Base-by-base conservation (phyloP, 2,113 vertebrate species). In the Turnix velox region DNA sequence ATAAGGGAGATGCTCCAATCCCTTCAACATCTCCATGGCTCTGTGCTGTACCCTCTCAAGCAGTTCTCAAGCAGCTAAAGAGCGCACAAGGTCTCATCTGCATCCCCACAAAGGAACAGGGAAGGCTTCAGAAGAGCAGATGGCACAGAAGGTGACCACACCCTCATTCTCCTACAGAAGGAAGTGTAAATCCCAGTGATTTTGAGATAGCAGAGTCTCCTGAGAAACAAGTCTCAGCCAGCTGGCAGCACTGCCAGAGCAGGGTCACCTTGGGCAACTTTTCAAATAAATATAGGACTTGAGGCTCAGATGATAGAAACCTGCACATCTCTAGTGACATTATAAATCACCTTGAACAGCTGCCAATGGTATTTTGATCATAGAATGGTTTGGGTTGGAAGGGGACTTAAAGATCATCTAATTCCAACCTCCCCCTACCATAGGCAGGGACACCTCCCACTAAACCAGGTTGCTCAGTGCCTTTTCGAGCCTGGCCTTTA, bases 101-200 rank as follows among this genome's bases (percentile, higher is more conserved):
- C 46, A 35, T 4, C 46, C 13, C 48, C 24, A 3, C 57, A 5
- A 19, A 30, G 31, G 24, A 2, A 4, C 7, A 6, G 12, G 23
- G 37, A n/a, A 67, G 49, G 58, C 31, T 80, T 22, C 2, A 1
- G 39, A 43, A 55, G 35, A 22, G 69, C 48, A 43, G 24, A 9
- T 30, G 45, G 37, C 37, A 57, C 9, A 6, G 16, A 7, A 49
- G 52, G 24, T 28, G 31, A 10, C 65, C 62, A 31, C 30, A 22
- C 33, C 73, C 69, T 84, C 25, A 14, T 19, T 37, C 28, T 33
- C 66, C 52, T 52, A 48, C 62, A 76, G 51, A 35, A 55, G 51
- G 39, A 54, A 18, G 4, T 3, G 2, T 5, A 0, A 4, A 1
- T 39, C 8, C 31, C 24, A n/a, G 2, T 16, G 67, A 25, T n/a